These are phyloP conservation scores for Heliornis fulica DNA, from an alignment of 2,113 vertebrate genomes.

Conservation along the genomic window DNA sequence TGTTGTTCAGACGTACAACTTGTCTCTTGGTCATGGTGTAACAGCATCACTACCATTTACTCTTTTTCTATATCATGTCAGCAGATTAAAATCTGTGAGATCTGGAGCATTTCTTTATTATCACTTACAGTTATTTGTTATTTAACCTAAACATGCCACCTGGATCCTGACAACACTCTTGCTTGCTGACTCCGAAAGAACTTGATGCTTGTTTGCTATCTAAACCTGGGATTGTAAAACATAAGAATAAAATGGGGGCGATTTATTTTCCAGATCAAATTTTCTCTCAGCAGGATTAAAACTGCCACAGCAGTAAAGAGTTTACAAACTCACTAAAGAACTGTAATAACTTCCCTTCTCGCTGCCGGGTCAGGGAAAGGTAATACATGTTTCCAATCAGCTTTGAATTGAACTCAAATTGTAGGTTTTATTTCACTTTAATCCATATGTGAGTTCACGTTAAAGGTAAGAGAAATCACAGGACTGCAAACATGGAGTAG, in stretches of 20 bases:
- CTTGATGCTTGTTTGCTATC: slow-evolving; percentile 52
- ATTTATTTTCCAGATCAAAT: slow-evolving; percentile 66
- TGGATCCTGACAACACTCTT: slow-evolving; percentile 17
- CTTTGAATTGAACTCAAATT: slow-evolving; percentile 74
- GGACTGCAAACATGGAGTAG: slow-evolving; percentile 17
- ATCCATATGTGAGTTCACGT: slow-evolving; percentile 71
- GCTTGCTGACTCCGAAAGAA: slow-evolving; percentile 14
- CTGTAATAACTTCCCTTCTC: slow-evolving; percentile 79
- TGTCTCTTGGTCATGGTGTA: not conserved
- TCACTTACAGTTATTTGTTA: not conserved
- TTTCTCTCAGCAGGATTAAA: slow-evolving; percentile 73
- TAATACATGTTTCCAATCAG: slow-evolving; percentile 81
- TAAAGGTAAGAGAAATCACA: slow-evolving; percentile 73
- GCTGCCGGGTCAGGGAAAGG: slow-evolving; percentile 65
- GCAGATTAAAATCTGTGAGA: not conserved
- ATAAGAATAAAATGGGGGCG: slow-evolving; percentile 61
- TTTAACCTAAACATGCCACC: slow-evolving; percentile 13
- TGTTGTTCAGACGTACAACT: not conserved
- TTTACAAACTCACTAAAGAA: slow-evolving; percentile 78
- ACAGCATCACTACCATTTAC: not conserved
- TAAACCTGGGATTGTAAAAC: slow-evolving; percentile 60
- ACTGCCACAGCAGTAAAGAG: slow-evolving; percentile 72
- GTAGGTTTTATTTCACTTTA: slow-evolving; percentile 77
- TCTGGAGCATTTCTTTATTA: not conserved
- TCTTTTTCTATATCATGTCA: not conserved